Percentiles rank a stretch among this genome's conserved stretches.
Evolutionary conservation across 2,113 vertebrate species (phyloP).

Genomic region (Lamprotornis superbus): DNA sequence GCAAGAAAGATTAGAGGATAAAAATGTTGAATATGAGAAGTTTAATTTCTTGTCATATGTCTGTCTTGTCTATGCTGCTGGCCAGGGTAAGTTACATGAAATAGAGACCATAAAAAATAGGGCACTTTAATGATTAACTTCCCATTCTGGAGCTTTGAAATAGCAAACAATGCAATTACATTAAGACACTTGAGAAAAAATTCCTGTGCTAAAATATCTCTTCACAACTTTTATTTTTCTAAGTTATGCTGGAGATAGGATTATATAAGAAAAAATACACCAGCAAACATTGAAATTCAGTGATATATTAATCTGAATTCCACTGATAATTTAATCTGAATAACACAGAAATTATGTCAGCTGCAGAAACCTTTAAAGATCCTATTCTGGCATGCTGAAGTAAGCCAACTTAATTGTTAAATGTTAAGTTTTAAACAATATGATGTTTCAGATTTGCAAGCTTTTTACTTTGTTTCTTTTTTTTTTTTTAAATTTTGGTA

Average conservation of each 20-base stretch:
- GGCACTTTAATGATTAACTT: background rate
- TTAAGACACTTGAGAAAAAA: background rate
- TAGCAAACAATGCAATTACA: background rate
- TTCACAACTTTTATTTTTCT: background rate
- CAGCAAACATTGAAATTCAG: background rate
- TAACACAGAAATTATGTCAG: background rate
- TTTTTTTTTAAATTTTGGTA: background rate
- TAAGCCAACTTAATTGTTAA: background rate
- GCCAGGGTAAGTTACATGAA: background rate
- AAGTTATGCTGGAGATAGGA: background rate
- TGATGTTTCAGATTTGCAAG: background rate
- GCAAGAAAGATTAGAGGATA: background rate
- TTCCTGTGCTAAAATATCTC: background rate
- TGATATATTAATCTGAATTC: background rate
- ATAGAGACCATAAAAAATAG: background rate
- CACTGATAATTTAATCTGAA: background rate
- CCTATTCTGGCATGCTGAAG: background rate
- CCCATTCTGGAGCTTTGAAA: background rate
- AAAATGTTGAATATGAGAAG: background rate
- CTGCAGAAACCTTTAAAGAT: background rate
- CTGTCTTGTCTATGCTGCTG: background rate
- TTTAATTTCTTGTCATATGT: background rate
- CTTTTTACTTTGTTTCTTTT: background rate
- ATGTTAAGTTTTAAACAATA: background rate
- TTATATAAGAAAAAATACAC: background rate